Evolutionary conservation across 2,797 vertebrate species (phyloP).

Genomic region (Myiothlypis chrysogaster): DNA sequence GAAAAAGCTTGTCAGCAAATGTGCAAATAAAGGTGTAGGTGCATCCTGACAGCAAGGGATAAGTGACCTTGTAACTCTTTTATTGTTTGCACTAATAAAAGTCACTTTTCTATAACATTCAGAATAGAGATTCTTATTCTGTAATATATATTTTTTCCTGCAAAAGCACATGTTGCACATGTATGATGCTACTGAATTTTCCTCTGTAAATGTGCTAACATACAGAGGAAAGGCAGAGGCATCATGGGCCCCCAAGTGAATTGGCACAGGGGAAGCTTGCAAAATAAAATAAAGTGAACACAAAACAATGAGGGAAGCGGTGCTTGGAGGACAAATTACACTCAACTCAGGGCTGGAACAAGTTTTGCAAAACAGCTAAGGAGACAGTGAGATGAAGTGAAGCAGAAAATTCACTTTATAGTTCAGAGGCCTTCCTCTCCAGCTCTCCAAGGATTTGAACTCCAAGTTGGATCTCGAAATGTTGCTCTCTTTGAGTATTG

Average conservation of each 20-base stretch:
- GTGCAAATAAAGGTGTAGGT: background rate
- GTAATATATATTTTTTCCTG: background rate
- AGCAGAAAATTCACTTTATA: background rate
- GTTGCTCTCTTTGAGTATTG: background rate
- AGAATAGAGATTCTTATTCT: background rate
- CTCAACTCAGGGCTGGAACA: background rate
- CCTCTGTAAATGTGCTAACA: background rate
- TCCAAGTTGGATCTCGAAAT: background rate
- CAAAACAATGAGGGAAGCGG: accelerated
- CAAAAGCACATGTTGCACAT: background rate
- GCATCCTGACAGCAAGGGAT: background rate
- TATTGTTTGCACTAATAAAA: background rate
- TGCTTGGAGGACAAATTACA: background rate
- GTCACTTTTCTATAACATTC: background rate
- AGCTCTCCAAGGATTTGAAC: background rate
- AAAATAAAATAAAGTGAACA: background rate
- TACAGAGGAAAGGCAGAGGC: background rate
- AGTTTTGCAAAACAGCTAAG: background rate
- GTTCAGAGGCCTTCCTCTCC: background rate
- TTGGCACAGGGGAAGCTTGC: background rate
- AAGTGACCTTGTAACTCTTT: background rate
- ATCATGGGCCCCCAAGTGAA: accelerated
- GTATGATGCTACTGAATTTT: background rate
- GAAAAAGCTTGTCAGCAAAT: background rate
- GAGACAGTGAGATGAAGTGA: background rate